These are phyloP conservation scores for Nothobranchius furzeri DNA, from an alignment of 2,113 vertebrate species.

Conservation along the genomic window DNA sequence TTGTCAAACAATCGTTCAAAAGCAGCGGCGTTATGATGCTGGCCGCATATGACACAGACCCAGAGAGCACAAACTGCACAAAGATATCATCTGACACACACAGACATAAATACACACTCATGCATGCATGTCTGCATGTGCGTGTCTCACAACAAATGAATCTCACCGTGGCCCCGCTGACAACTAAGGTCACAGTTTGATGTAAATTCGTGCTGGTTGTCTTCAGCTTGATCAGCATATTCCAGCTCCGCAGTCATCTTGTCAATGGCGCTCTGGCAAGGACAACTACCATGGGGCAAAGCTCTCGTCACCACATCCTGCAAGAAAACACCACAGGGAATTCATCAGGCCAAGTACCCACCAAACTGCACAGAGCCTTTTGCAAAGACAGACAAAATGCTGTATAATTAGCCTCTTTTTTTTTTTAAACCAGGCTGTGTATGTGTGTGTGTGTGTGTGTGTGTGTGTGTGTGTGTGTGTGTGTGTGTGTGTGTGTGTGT, in stretches of 20 bases:
- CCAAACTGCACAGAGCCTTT: slow-evolving; percentile 51
- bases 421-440: slow-evolving; percentile 36
- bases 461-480: neutral
- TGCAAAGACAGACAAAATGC: slow-evolving; percentile 70
- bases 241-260: slow-evolving; percentile 79
- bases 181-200: slow-evolving; percentile 76
- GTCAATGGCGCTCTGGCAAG: slow-evolving; percentile 80
- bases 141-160: slow-evolving; percentile 62
- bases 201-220: slow-evolving; percentile 77
- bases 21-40: slow-evolving; percentile 44
- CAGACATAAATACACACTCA: slow-evolving; percentile 45
- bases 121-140: slow-evolving; percentile 48
- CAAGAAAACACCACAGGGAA: slow-evolving; percentile 69
- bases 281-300: slow-evolving; percentile 76
- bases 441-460: slow-evolving; percentile 2
- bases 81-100: slow-evolving; percentile 55
- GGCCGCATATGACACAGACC: slow-evolving; percentile 56
- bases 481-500: slow-evolving; percentile 25
- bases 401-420: slow-evolving; percentile 72
- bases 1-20: slow-evolving; percentile 65
- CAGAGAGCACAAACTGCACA: slow-evolving; percentile 31
- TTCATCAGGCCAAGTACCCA: slow-evolving; percentile 73
- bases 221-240: slow-evolving; percentile 80
- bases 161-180: slow-evolving; percentile 77
- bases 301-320: slow-evolving; percentile 69